phyloP scores from a whole-genome alignment of 2,113 vertebrate genomes.

The Brienomyrus longianalis region DNA sequence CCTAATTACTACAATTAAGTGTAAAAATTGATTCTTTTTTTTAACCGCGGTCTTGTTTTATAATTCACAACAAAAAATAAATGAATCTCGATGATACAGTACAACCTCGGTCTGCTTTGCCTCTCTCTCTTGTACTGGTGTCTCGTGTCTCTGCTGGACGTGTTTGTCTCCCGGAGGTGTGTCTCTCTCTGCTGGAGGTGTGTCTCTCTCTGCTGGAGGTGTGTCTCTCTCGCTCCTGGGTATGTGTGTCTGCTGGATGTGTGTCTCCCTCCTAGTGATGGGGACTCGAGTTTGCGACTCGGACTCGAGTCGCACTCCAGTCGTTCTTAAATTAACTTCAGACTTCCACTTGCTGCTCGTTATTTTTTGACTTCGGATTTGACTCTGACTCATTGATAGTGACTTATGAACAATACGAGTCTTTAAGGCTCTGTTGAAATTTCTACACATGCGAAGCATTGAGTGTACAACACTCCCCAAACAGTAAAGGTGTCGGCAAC shows the following conservation, averaged over 20 bases:
- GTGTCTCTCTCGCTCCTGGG: background rate
- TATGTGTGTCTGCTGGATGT: background rate
- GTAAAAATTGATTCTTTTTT: conserved; percentile 44
- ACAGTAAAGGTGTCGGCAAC: too few relatives aligned
- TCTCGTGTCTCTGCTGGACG: background rate
- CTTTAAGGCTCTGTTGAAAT: too few relatives aligned
- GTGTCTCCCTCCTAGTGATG: background rate
- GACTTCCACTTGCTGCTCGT: too few relatives aligned
- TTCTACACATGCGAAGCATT: too few relatives aligned
- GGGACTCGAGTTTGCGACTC: too few relatives aligned
- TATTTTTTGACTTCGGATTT: too few relatives aligned
- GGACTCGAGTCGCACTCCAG: too few relatives aligned
- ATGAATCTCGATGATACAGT: conserved; percentile 34
- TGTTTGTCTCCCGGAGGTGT: background rate
- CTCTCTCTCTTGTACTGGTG: background rate
- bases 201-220: background rate
- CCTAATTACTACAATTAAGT: conserved; percentile 52
- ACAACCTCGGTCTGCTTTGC: background rate
- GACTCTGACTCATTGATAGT: too few relatives aligned
- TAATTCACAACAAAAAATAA: conserved; percentile 51
- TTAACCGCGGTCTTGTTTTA: conserved; percentile 38
- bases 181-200: background rate
- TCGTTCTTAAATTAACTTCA: too few relatives aligned
- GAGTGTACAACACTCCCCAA: too few relatives aligned
- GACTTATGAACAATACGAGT: too few relatives aligned